Evolutionary conservation across 2,888 invertebrate species (phyloP).

Genomic region (Thecocarcelia acutangulata): DNA sequence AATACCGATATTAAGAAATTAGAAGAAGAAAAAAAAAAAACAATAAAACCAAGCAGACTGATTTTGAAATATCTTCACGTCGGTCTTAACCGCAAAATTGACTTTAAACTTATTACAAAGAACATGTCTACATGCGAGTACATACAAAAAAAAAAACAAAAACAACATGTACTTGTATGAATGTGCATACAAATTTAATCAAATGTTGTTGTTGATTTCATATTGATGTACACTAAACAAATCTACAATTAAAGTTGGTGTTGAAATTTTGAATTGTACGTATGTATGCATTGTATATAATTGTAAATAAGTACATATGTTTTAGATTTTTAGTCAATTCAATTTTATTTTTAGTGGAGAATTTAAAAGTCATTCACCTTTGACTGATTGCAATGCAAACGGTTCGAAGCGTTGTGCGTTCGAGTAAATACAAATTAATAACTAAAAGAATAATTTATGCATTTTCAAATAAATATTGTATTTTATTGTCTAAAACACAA

Average conservation of each 20-base stretch:
- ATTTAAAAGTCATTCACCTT: conserved; percentile 61
- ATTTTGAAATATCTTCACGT: conserved; percentile 58
- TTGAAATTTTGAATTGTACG: conserved; percentile 25
- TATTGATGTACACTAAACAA: conserved; percentile 2
- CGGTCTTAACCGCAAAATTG: conserved; percentile 26
- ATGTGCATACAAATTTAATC: too few relatives aligned
- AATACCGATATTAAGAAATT: conserved; percentile 20
- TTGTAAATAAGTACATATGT: not conserved
- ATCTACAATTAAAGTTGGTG: conserved; percentile 10
- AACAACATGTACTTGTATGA: too few relatives aligned
- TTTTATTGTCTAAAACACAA: not conserved
- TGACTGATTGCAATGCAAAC: conserved; percentile 36
- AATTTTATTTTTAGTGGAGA: conserved; percentile 12
- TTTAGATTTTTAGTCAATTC: conserved; percentile 19
- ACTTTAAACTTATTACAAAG: conserved; percentile 36
- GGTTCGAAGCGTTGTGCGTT: too few relatives aligned
- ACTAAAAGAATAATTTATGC: conserved; percentile 32
- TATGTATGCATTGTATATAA: too few relatives aligned
- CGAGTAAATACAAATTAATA: too few relatives aligned
- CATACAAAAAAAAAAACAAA: not conserved
- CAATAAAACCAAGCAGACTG: conserved; percentile 35
- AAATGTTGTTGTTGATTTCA: too few relatives aligned
- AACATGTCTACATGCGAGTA: not conserved
- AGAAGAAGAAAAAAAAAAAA: too few relatives aligned
- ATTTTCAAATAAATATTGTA: conserved; percentile 29